phyloP scores from a whole-genome alignment of 1,140 invertebrate genomes.

The Anastrepha obliqua region DNA sequence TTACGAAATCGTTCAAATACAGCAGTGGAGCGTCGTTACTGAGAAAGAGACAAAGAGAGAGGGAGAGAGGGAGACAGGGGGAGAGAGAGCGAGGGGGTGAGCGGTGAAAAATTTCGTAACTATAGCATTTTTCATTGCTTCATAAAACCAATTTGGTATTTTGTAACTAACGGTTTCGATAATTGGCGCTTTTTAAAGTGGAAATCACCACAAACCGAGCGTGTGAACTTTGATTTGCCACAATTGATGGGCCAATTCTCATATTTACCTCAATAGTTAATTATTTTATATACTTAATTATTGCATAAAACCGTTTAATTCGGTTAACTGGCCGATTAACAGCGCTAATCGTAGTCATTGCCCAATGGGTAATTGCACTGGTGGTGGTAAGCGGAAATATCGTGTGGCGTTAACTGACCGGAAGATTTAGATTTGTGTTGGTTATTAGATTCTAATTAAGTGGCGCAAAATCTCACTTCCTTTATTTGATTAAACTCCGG shows the following conservation, averaged over 20 bases:
- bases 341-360: not conserved
- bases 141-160: constrained; percentile 9
- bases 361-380: not conserved
- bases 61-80: not conserved
- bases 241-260: constrained; percentile 41
- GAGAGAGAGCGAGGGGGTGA: not conserved
- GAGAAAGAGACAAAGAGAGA: not conserved
- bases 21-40: not conserved
- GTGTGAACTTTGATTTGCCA: constrained; percentile 45
- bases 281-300: constrained; percentile 35
- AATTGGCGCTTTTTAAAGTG: not conserved
- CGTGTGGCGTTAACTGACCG: not conserved
- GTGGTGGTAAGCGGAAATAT: constrained; percentile 2
- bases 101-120: not conserved
- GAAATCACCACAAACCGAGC: constrained; percentile 1
- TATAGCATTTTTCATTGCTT: not conserved
- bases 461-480: constrained; percentile 38
- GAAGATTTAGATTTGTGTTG: constrained; percentile 6
- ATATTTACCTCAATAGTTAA: constrained; percentile 6
- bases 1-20: not conserved
- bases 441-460: not conserved
- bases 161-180: constrained; percentile 18
- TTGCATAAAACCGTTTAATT: constrained; percentile 21
- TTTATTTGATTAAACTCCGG: not conserved
- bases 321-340: not conserved